These are phyloP conservation scores for Azemiops feae DNA, from an alignment of 2,113 vertebrate species.

Conservation along the genomic window DNA sequence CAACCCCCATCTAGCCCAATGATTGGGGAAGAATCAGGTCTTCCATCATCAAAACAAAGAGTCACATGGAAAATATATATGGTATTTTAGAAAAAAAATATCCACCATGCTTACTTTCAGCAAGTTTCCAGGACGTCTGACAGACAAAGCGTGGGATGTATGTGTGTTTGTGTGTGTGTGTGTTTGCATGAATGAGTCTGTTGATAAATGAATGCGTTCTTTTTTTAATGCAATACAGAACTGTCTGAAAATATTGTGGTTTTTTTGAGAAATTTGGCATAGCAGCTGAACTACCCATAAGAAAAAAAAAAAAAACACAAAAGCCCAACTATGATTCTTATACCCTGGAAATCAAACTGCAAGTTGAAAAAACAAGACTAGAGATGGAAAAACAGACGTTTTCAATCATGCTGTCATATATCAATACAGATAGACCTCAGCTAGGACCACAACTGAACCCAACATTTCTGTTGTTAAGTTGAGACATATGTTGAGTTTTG, in stretches of 20 bases:
- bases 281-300: conserved; percentile 47
- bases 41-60: neutral
- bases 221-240: conserved; percentile 59
- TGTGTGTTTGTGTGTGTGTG: neutral
- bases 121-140: conserved; percentile 67
- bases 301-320: conserved; percentile 38
- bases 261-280: conserved; percentile 57
- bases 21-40: neutral
- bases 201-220: neutral
- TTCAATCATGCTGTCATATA: neutral
- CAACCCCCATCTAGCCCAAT: neutral
- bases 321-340: conserved; percentile 5
- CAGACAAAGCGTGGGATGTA: conserved; percentile 38
- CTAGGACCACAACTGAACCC: neutral
- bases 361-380: rapidly evolving
- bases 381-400: neutral
- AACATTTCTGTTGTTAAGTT: too few species aligned
- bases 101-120: conserved; percentile 63
- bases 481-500: neutral
- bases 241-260: conserved; percentile 69
- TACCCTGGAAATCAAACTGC: conserved; percentile 1
- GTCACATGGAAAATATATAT: neutral
- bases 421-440: neutral
- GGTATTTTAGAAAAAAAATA: conserved; percentile 49
- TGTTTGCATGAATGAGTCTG: neutral